Evolutionary conservation across 1,140 invertebrate genomes (phyloP).

Genomic region (Aporrectodea caliginosa): DNA sequence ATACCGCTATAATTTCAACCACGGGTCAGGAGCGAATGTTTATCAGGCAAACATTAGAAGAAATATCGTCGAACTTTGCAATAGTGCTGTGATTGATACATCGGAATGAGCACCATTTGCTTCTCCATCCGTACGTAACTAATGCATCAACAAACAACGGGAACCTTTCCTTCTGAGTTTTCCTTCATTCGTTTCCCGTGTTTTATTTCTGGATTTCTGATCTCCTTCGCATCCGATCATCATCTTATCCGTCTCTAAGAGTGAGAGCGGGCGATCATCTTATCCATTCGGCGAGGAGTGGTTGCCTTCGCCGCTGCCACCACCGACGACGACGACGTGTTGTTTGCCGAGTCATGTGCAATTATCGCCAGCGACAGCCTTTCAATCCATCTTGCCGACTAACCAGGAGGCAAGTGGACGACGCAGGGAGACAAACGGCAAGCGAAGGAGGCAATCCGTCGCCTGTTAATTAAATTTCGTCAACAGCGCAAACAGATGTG

Average conservation of each 20-base stretch:
- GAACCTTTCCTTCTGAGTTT: not conserved
- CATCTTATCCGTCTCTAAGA: not conserved
- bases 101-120: no score
- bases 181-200: not conserved
- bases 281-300: not conserved
- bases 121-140: no score
- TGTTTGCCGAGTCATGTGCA: not conserved
- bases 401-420: not conserved
- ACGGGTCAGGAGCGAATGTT: no score
- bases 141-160: no score
- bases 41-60: no score
- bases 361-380: not conserved
- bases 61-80: no score
- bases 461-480: not conserved
- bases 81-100: no score
- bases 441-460: not conserved
- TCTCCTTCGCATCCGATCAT: not conserved
- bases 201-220: not conserved
- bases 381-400: not conserved
- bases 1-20: no score
- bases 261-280: not conserved
- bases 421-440: not conserved
- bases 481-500: not conserved
- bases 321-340: no score
- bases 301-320: no score